A percentile compares a stretch with the other conserved stretches of the same genome.
Conservation (phyloP, 2,113 vertebrate genomes). For the Phrynosoma platyrhinos region DNA sequence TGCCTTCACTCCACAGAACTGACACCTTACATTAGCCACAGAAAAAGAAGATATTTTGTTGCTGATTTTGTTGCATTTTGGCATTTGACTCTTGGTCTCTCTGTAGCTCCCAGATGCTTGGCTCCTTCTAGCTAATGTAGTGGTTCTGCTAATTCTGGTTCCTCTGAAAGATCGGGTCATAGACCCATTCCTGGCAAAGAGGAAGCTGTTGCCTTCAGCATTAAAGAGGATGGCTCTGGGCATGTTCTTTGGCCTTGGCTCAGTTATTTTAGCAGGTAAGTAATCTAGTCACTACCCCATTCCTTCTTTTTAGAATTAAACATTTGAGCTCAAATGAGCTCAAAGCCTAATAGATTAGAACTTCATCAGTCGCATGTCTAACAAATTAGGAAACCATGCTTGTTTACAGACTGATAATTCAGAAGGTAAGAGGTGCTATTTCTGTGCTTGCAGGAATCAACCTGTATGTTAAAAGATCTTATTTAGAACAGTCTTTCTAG, state of each 20-base stretch:
- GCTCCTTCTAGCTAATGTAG: conserved; percentile 68
- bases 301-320: not conserved
- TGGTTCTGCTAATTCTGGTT: conserved; percentile 67
- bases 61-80: not conserved
- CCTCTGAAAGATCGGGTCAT: conserved; percentile 71
- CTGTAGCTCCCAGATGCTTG: conserved; percentile 71
- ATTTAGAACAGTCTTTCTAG: not conserved
- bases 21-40: not conserved
- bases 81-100: not conserved
- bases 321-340: not conserved
- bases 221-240: conserved; percentile 68
- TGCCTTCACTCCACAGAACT: no score
- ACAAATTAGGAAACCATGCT: not conserved
- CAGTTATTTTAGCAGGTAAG: conserved; percentile 66
- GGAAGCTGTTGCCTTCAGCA: conserved; percentile 56
- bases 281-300: not conserved
- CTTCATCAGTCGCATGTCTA: not conserved
- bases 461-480: not conserved
- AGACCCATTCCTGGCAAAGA: conserved; percentile 67
- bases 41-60: not conserved
- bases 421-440: not conserved
- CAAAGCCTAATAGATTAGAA: not conserved
- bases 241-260: conserved; percentile 71
- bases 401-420: not conserved
- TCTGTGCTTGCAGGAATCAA: not conserved